Evolutionary conservation across 2,888 invertebrate genomes (phyloP).

Genomic region (Sussaba pulchella): DNA sequence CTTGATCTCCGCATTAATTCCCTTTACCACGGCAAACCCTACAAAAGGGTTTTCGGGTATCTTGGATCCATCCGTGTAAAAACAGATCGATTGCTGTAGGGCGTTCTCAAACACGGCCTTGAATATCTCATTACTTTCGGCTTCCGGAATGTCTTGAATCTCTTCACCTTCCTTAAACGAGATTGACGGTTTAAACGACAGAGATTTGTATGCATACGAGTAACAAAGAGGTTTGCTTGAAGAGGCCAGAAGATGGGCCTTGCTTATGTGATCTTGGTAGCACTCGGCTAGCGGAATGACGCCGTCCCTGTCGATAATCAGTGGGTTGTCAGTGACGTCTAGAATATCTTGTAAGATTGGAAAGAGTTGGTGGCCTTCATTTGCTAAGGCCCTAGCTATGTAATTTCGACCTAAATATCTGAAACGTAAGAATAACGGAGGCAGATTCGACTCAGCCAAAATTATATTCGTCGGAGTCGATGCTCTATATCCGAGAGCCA

Average conservation of each 20-base stretch:
- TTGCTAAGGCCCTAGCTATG: not conserved
- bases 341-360: constrained; percentile 13
- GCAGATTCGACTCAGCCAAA: constrained; percentile 31
- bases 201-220: not conserved
- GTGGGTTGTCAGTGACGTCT: constrained; percentile 1
- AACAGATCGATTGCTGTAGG: not conserved
- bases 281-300: not conserved
- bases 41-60: not conserved
- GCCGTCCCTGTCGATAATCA: not conserved
- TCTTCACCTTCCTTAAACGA: constrained; percentile 6
- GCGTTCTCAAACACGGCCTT: not conserved
- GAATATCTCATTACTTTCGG: not conserved
- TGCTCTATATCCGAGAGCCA: constrained; percentile 47
- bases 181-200: not conserved
- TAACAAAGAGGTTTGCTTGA: constrained; percentile 9
- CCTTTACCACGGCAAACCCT: not conserved
- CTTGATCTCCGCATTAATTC: not conserved
- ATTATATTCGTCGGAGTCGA: constrained; percentile 60
- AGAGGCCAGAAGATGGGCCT: not conserved
- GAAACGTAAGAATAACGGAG: constrained; percentile 6
- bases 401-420: constrained; percentile 8
- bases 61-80: constrained; percentile 27
- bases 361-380: not conserved
- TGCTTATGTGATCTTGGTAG: not conserved
- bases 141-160: not conserved